These are phyloP conservation scores for Tenthredo notha DNA, from an alignment of 2,888 invertebrate species.

Conservation along the genomic window DNA sequence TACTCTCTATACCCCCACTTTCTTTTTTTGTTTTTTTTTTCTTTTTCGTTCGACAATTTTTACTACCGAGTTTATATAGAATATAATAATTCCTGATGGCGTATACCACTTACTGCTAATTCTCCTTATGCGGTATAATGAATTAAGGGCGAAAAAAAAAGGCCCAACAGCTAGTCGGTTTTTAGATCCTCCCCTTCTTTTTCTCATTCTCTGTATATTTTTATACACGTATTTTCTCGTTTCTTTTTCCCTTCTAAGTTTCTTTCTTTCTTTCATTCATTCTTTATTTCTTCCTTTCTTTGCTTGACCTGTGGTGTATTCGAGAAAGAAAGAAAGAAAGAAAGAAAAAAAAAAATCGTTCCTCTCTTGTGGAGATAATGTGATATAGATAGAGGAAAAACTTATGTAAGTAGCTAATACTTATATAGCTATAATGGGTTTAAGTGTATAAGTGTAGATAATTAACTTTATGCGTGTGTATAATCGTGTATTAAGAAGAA, in stretches of 20 bases:
- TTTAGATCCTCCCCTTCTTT: background rate
- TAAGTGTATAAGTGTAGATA: background rate
- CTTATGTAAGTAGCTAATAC: background rate
- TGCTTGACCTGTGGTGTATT: background rate
- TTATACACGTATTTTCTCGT: background rate
- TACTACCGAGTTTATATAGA: background rate
- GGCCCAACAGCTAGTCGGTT: background rate
- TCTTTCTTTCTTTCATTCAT: too few species aligned
- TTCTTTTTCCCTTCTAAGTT: background rate
- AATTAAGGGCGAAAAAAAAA: slow-evolving; percentile 16
- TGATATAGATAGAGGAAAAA: background rate
- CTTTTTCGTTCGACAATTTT: background rate
- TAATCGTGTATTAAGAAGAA: slow-evolving; percentile 59
- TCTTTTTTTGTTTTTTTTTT: background rate
- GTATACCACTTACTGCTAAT: slow-evolving; percentile 40
- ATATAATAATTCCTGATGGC: background rate
- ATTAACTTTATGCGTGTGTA: slow-evolving; percentile 53
- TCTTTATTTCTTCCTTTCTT: too few species aligned
- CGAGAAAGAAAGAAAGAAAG: background rate
- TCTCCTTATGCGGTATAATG: background rate
- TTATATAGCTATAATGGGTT: background rate
- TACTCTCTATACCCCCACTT: slow-evolving; percentile 21
- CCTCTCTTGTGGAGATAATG: background rate
- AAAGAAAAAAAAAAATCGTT: too few species aligned
- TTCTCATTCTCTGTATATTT: background rate